Base-by-base conservation (phyloP, 2,113 vertebrate species). In the Triplophysa dalaica region DNA sequence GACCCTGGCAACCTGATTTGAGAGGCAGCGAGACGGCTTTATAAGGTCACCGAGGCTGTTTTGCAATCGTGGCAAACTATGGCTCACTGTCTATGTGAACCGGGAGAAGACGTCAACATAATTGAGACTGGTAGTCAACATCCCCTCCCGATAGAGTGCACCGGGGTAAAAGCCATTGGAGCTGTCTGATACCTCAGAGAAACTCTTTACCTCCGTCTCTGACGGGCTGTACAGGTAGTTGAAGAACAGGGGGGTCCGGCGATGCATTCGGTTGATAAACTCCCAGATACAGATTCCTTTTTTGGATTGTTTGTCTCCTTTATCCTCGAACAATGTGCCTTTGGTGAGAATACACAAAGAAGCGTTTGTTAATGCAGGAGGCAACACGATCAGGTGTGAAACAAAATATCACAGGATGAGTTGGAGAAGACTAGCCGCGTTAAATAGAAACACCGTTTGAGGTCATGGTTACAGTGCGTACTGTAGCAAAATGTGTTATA, bases 201-300 rank as follows among this genome's bases (percentile, higher is more conserved):
- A 22, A 73, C 52, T 58, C 89, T 93, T 89, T 85, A 92, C 97
- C 87, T 97, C 93, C 1, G 82, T 85, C 89, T 98, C 96, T 78
- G 91, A 80, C 69, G 95, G 94, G 74, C 90, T 93, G 89, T 95
- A 98, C 82, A 98, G 92, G 84, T 98, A 99, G 93, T 98, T 99
- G 90, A 96, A 97, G 93, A 99, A 99, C 89, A 98, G 41, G 0
- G 98, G 96, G 76, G 93, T 96, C 83, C 92, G 95, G 85, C 91
- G 93, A 88, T 99, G 96, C 92, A 97, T 96, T 85, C 94, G 93
- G 85, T 94, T 96, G 87, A 99, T 96, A 83, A 93, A 96, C 16
- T 99, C 98, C 98, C 98, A 99, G 89, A 99, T 95, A 86, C 96
- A 98, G 86, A 98, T 90, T 68, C 97, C 98, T 90, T 91, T 96